Evolutionary conservation across 2,888 invertebrate genomes (phyloP).

Genomic region (Mantis religiosa): DNA sequence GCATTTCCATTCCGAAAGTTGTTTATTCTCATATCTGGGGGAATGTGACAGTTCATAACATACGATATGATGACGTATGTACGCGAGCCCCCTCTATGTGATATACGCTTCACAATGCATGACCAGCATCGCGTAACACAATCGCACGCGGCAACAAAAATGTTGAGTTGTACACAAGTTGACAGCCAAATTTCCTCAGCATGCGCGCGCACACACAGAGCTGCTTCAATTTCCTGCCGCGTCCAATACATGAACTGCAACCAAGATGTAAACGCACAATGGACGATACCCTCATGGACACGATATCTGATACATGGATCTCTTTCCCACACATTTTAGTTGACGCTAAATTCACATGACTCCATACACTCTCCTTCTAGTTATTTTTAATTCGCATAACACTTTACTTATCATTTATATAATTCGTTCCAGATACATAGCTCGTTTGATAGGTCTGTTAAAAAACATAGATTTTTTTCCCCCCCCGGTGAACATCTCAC

Average conservation of each 20-base stretch:
- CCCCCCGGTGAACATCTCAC: too few species aligned
- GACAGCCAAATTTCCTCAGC: background rate
- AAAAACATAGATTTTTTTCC: too few species aligned
- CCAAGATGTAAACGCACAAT: background rate
- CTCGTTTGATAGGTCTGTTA: too few species aligned
- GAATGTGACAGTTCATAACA: background rate
- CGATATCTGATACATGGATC: too few species aligned
- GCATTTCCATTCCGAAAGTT: background rate
- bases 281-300: too few species aligned
- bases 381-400: too few species aligned
- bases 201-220: background rate
- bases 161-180: background rate
- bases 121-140: background rate
- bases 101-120: background rate
- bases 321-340: too few species aligned
- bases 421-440: too few species aligned
- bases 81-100: background rate
- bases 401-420: too few species aligned
- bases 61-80: background rate
- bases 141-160: background rate
- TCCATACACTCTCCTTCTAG: too few species aligned
- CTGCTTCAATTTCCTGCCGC: slow-evolving; percentile 5
- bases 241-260: background rate
- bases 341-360: too few species aligned
- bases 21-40: background rate